phyloP scores from a whole-genome alignment of 2,888 invertebrate genomes.

The Elgonia sp. region DNA sequence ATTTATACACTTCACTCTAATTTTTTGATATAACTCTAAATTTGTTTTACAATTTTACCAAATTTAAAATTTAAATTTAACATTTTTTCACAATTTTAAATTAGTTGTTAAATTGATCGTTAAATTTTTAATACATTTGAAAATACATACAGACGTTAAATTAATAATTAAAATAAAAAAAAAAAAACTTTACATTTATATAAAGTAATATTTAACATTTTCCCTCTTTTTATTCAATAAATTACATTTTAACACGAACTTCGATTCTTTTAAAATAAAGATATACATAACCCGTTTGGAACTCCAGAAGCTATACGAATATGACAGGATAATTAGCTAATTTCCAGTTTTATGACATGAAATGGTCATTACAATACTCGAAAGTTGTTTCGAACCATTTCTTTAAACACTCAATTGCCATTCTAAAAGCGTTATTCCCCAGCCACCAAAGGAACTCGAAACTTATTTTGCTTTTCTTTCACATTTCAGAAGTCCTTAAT shows the following conservation, averaged over 20 bases:
- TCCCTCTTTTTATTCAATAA: background rate
- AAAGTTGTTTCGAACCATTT: conserved; percentile 30
- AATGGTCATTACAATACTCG: conserved; percentile 46
- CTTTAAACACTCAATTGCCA: conserved; percentile 49
- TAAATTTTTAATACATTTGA: too few species aligned
- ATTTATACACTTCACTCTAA: too few species aligned
- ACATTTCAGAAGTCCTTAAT: too few species aligned
- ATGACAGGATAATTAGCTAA: conserved; percentile 54
- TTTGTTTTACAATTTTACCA: too few species aligned
- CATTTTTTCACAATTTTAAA: too few species aligned
- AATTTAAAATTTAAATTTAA: too few species aligned
- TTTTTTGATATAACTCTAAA: too few species aligned
- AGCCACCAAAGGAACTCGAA: background rate
- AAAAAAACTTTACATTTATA: too few species aligned
- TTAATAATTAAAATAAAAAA: too few species aligned
- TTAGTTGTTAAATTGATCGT: too few species aligned
- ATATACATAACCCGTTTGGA: conserved; percentile 36
- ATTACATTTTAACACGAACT: conserved; percentile 33
- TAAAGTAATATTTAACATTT: too few species aligned
- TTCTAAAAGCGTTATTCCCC: conserved; percentile 1
- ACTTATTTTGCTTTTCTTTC: background rate
- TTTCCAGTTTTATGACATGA: conserved; percentile 53
- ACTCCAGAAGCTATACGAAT: conserved; percentile 42
- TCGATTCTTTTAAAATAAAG: conserved; percentile 10
- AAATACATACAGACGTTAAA: too few species aligned